Evolutionary conservation across 1,140 invertebrate genomes (phyloP).

Genomic region (Paracyclopina nana): DNA sequence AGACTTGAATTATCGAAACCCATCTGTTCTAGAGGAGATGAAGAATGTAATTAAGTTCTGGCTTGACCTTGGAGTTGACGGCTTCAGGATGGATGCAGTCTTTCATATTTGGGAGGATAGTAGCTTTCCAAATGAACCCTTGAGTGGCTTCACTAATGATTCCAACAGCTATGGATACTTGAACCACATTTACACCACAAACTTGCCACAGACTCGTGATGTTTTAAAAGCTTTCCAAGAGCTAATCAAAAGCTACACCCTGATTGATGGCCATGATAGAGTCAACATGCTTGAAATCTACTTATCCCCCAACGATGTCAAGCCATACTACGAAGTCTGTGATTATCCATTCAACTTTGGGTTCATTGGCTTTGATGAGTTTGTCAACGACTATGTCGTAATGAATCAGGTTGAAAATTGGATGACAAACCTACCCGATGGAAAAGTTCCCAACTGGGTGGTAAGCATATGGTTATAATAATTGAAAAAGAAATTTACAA

Average conservation of each 20-base stretch:
- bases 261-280: not conserved
- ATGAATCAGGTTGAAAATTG: no score
- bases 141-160: not conserved
- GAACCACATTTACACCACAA: not conserved
- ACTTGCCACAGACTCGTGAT: not conserved
- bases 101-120: not conserved
- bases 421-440: no score
- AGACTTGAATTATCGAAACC: constrained; percentile 47
- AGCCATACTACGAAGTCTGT: not conserved
- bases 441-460: no score
- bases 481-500: no score
- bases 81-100: constrained; percentile 24
- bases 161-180: not conserved
- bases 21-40: constrained; percentile 16
- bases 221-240: not conserved
- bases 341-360: not conserved
- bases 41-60: constrained; percentile 30
- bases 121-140: not conserved
- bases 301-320: not conserved
- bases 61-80: constrained; percentile 30
- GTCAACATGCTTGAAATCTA: not conserved
- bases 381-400: no score
- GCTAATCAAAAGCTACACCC: not conserved
- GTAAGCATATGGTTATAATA: not conserved
- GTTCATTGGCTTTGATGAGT: not conserved